These are phyloP conservation scores for Oncorhynchus kisutch DNA, from an alignment of 2,113 vertebrate species.

Conservation along the genomic window DNA sequence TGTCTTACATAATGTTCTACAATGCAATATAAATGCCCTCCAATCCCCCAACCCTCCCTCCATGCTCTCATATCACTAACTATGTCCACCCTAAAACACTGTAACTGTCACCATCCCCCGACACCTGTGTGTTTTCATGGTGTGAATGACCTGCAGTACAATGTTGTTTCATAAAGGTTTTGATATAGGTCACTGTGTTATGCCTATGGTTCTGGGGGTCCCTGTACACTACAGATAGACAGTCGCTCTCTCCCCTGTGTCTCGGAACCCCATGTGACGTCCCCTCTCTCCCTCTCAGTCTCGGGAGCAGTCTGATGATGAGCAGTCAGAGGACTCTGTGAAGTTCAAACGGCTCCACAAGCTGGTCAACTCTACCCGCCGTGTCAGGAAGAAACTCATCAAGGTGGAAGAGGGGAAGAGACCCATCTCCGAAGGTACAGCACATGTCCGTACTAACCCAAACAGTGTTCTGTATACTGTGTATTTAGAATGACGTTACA, in stretches of 20 bases:
- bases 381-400: constrained; percentile 94
- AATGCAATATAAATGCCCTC: constrained; percentile 10
- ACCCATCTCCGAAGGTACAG: constrained; percentile 86
- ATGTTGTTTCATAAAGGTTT: no score
- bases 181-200: no score
- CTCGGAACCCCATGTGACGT: constrained; percentile 76
- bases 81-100: constrained; percentile 35
- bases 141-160: no score
- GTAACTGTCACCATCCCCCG: background rate
- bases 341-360: constrained; percentile 98
- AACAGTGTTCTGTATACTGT: background rate
- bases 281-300: constrained; percentile 72
- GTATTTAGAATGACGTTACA: no score
- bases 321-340: constrained; percentile 90
- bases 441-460: background rate
- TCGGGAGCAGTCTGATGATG: constrained; percentile 95
- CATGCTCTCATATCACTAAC: constrained; percentile 64
- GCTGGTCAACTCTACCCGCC: constrained; percentile 95
- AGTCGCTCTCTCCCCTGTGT: constrained; percentile 65
- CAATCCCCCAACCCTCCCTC: constrained; percentile 14
- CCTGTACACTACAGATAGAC: no score
- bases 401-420: constrained; percentile 96
- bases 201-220: no score
- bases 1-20: constrained; percentile 6
- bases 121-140: background rate